Base-by-base conservation (phyloP, 2,797 vertebrate genomes). In the Bovichtus diacanthus region DNA sequence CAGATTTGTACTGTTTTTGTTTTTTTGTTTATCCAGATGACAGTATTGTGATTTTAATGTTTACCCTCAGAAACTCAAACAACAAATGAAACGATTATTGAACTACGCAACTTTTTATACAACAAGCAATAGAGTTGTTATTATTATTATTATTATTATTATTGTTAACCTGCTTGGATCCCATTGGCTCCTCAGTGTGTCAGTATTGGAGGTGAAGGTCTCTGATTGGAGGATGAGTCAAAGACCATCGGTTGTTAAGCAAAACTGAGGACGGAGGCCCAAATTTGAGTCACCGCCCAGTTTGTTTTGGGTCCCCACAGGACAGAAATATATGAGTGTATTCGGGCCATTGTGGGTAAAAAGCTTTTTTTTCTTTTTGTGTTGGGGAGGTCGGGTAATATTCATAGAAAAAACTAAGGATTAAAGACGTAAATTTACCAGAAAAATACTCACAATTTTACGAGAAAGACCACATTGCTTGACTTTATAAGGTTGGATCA, bases 21-120 rank as follows among this genome's bases (percentile, higher is more conserved):
- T 74, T 86, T 80, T 86, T 85, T 91, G 73, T 88, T 87, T 78
- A 78, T 90, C 83, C 87, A 88, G 73, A 88, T 83, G 86, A 89
- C 93, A 95, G 95, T 96, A 95, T 96, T 95, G 91, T 94, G 81
- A 89, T 92, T 93, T 89, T 88, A 83, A 81, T 92, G 90, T 93
- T 93, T 92, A 90, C 90, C 88, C 70, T 88, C 65, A 84, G 65
- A 92, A 89, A 83, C 59, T 62, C 38, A 77, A 23, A 82, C 38
- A 69, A 54, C 69, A 59, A 87, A 76, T 87, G 76, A 82, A 86
- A 85, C 25, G 50, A 75, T 86, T 70, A 74, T 87, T 87, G 60
- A 88, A 78, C 77, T 88, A 83, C 49, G 50, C 80, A 85, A 82
- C 64, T 84, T 89, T 92, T 84, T 89, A 82, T 90, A 89, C 73